Evolutionary conservation across 2,113 vertebrate species (phyloP).

Genomic region (Channa argus): DNA sequence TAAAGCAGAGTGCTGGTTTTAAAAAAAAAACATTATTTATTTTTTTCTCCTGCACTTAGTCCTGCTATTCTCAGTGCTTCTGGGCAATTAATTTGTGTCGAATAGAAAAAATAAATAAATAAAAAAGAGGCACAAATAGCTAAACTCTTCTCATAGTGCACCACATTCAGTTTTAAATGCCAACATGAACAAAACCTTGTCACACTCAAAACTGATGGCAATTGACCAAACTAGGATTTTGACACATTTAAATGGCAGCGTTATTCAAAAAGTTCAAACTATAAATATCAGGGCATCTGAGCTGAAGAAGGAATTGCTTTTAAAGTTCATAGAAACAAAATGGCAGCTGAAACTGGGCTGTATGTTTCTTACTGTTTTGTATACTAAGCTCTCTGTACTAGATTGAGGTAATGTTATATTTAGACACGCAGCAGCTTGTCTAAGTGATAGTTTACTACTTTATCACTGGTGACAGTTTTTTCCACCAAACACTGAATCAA

Average conservation of each 20-base stretch:
- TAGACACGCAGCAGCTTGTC: constrained; percentile 7
- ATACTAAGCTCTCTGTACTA: not conserved
- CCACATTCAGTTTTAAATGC: not conserved
- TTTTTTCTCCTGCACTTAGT: too few relatives aligned
- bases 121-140: too few relatives aligned
- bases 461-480: constrained; percentile 1
- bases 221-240: not conserved
- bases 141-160: not conserved
- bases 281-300: not conserved
- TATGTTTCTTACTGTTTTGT: not conserved
- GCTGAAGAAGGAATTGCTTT: not conserved
- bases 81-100: not conserved
- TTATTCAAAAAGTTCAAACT: not conserved
- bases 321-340: not conserved
- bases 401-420: constrained; percentile 4
- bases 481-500: not conserved
- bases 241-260: not conserved
- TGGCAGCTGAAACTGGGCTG: not conserved
- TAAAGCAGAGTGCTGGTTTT: too few relatives aligned
- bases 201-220: not conserved
- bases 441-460: constrained; percentile 1
- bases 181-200: not conserved
- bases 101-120: not conserved
- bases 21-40: too few relatives aligned
- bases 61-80: too few relatives aligned